Conservation (phyloP, 2,797 vertebrate genomes). For the Sebastes umbrosus region DNA sequence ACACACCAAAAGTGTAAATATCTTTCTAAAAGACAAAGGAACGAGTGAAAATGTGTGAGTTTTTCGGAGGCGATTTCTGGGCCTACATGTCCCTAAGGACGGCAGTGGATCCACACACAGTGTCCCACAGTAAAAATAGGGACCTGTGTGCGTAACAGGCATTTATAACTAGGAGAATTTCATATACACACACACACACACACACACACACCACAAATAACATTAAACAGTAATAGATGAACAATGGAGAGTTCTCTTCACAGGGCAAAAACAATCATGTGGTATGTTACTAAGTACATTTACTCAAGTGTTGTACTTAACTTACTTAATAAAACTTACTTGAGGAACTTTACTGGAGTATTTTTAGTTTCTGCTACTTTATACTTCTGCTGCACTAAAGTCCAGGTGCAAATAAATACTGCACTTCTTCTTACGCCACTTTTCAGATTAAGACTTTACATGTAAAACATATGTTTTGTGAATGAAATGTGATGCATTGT, state of each 20-base stretch:
- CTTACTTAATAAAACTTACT: neutral
- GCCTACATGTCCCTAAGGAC: constrained; percentile 23
- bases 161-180: neutral
- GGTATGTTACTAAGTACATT: neutral
- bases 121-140: constrained; percentile 26
- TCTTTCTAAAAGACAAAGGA: neutral
- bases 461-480: neutral
- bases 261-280: neutral
- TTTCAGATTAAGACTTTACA: neutral
- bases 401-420: neutral
- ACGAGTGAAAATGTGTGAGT: neutral
- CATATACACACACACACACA: neutral
- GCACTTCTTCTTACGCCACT: neutral
- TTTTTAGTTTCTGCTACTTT: neutral
- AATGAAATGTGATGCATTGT: neutral
- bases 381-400: neutral
- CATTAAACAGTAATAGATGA: neutral
- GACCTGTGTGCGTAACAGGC: neutral
- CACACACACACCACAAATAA: neutral
- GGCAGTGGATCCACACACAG: neutral
- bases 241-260: neutral
- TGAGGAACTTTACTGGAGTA: neutral
- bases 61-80: neutral
- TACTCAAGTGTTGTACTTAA: neutral
- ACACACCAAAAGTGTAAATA: neutral